Percentiles rank a stretch among this genome's conserved stretches.
Conservation (phyloP, 2,113 vertebrate genomes). For the Ivindomyrus marchei region DNA sequence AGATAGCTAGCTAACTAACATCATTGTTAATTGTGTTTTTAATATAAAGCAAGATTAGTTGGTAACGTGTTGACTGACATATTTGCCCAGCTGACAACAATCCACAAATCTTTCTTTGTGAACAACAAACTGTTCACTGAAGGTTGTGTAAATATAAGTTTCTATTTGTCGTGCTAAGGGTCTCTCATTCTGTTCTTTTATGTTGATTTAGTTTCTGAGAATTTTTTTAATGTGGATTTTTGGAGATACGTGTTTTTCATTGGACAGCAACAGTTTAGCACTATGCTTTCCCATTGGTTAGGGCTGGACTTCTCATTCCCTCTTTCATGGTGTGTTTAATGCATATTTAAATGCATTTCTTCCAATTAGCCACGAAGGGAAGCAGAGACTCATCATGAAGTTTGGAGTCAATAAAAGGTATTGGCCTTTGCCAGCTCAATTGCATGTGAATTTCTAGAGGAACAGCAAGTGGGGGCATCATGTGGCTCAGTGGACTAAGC, state of each 20-base stretch:
- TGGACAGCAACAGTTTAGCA: neutral
- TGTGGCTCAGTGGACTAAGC: too few species aligned
- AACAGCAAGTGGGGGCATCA: too few species aligned
- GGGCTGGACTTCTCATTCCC: neutral
- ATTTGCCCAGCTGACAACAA: too few species aligned
- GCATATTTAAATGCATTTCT: slow-evolving; percentile 3
- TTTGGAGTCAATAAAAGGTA: slow-evolving; percentile 47
- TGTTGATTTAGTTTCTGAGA: neutral
- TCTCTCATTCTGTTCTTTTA: neutral
- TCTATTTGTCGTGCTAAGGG: neutral
- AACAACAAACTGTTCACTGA: neutral
- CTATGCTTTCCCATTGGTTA: neutral
- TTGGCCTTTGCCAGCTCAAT: neutral
- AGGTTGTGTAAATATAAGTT: neutral
- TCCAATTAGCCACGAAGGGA: slow-evolving; percentile 43
- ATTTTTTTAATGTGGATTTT: neutral
- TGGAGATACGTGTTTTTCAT: neutral
- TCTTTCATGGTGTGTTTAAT: neutral
- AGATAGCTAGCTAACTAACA: too few species aligned
- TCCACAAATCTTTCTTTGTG: too few species aligned
- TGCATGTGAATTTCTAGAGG: neutral
- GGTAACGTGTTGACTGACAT: too few species aligned
- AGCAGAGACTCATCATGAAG: slow-evolving; percentile 41
- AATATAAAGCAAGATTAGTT: too few species aligned
- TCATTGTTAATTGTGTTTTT: too few species aligned